phyloP scores from a whole-genome alignment of 2,888 invertebrate species.

The Eretmocerus hayati region DNA sequence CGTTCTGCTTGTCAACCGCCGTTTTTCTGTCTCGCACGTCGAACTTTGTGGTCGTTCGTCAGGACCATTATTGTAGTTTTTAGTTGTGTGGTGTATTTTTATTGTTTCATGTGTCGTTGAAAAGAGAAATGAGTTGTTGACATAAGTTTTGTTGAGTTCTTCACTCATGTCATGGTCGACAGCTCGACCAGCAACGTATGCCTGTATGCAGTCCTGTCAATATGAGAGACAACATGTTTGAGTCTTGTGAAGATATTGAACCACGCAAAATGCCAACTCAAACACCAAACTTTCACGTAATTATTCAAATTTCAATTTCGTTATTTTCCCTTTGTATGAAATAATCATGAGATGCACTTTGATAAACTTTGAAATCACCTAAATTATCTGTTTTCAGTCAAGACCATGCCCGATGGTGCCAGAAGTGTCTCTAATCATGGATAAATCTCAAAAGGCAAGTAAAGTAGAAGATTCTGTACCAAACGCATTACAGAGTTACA shows the following conservation, averaged over 20 bases:
- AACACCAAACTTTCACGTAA: slow-evolving; percentile 29
- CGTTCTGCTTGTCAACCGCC: too few species aligned
- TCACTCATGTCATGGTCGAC: not conserved
- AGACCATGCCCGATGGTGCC: slow-evolving; percentile 33
- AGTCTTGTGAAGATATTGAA: slow-evolving; percentile 31
- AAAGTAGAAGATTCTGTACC: slow-evolving; percentile 11
- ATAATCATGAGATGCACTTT: too few species aligned
- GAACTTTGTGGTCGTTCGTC: too few species aligned
- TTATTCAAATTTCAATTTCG: too few species aligned
- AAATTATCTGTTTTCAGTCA: slow-evolving; percentile 9
- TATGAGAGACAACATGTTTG: slow-evolving; percentile 14
- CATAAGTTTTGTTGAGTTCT: not conserved
- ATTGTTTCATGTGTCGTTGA: not conserved
- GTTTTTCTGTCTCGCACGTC: too few species aligned
- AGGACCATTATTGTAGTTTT: not conserved
- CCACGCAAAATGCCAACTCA: slow-evolving; percentile 35
- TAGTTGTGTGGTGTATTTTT: not conserved
- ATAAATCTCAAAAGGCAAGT: slow-evolving; percentile 23
- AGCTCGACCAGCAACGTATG: too few species aligned
- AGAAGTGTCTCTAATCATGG: slow-evolving; percentile 39
- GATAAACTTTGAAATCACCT: not conserved
- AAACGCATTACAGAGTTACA: slow-evolving; percentile 4
- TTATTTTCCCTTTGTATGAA: too few species aligned
- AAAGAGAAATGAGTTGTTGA: not conserved
- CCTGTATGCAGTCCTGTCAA: slow-evolving; percentile 1